These are phyloP conservation scores for Ptychochromis oligacanthus DNA, from an alignment of 2,113 vertebrate species.

Conservation along the genomic window DNA sequence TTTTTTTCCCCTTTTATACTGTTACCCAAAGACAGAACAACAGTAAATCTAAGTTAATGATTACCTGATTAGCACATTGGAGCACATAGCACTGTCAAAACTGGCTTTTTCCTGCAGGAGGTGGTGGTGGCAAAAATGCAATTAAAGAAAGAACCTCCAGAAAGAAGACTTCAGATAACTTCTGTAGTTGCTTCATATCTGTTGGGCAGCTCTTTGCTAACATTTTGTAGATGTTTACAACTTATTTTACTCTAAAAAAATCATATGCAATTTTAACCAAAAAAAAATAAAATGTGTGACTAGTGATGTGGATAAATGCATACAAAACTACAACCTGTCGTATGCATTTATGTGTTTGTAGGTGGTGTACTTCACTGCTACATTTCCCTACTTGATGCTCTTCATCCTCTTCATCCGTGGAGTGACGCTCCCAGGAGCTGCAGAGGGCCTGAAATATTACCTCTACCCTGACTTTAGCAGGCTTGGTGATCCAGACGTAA, in stretches of 20 bases:
- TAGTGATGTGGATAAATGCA: neutral
- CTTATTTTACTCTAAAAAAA: neutral
- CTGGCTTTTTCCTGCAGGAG: neutral
- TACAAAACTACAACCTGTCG: neutral
- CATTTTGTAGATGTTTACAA: neutral
- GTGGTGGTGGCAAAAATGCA: neutral
- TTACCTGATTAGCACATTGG: neutral
- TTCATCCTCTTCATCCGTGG: slow-evolving; percentile 80
- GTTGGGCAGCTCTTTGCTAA: no score
- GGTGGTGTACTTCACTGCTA: slow-evolving; percentile 83
- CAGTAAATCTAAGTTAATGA: neutral
- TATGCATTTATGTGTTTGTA: slow-evolving; percentile 39
- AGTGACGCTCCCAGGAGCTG: slow-evolving; percentile 79
- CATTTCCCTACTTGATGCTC: slow-evolving; percentile 80
- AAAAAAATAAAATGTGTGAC: neutral
- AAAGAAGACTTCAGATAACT: neutral
- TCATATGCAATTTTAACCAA: neutral
- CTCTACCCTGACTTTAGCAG: slow-evolving; percentile 67
- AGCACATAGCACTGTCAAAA: neutral
- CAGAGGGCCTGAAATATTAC: slow-evolving; percentile 72
- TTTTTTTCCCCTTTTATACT: neutral
- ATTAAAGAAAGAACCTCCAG: neutral
- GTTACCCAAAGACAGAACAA: neutral
- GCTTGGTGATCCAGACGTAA: slow-evolving; percentile 60
- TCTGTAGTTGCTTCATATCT: neutral